phyloP scores from a whole-genome alignment of 2,888 invertebrate genomes.

The Athalia cordata region DNA sequence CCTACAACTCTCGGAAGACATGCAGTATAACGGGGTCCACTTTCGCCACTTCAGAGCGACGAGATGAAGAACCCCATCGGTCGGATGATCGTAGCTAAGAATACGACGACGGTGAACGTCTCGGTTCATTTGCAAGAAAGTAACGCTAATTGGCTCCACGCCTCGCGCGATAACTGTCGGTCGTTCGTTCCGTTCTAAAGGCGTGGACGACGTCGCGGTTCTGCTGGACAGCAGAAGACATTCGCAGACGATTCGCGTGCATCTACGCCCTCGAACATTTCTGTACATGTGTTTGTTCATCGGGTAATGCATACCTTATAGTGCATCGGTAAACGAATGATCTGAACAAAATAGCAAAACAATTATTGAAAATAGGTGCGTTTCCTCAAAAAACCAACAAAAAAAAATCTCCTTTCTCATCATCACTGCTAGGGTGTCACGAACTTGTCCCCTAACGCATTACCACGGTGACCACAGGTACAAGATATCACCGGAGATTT shows the following conservation, averaged over 20 bases:
- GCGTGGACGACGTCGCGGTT: neutral
- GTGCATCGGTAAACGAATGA: slow-evolving; percentile 17
- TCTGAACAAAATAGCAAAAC: slow-evolving; percentile 28
- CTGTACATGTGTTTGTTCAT: neutral
- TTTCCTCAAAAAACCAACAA: neutral
- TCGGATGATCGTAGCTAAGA: slow-evolving; percentile 22
- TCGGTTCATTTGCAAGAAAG: slow-evolving; percentile 45
- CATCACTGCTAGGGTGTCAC: slow-evolving; percentile 18
- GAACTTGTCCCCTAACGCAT: slow-evolving; percentile 29
- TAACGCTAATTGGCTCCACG: slow-evolving; percentile 45
- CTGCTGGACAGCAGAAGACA: no score
- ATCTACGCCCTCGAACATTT: neutral
- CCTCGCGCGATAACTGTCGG: slow-evolving; percentile 44
- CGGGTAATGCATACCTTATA: neutral
- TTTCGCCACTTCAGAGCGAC: neutral
- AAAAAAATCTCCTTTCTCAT: neutral
- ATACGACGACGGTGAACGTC: slow-evolving; percentile 16
- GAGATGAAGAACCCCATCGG: neutral
- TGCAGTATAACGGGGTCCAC: neutral
- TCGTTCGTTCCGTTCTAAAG: neutral
- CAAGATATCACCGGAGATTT: slow-evolving; percentile 16
- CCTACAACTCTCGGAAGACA: neutral
- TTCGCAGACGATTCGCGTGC: neutral
- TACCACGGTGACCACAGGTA: neutral
- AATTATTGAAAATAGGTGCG: slow-evolving; percentile 27